Base-by-base conservation (phyloP, 2,113 vertebrate species). In the Phoxinus phoxinus region DNA sequence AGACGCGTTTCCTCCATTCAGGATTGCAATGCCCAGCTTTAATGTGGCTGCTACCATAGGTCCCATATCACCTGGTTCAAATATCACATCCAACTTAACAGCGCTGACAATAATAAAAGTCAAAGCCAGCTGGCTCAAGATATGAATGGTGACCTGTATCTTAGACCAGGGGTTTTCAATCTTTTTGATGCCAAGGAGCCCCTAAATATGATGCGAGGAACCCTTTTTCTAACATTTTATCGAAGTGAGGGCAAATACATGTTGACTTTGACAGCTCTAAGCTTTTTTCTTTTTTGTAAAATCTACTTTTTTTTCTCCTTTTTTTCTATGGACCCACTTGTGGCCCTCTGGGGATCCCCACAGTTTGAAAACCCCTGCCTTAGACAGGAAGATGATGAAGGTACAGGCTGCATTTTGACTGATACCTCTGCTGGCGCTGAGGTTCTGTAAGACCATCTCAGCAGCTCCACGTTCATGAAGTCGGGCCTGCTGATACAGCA, bases 391-490 rank as follows among this genome's bases (percentile, higher is more conserved):
- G 19, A 23, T 23, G 17, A 69, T 69, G 65, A 35, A 35, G 13
- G 65, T 5, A 15, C 71, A 3, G 30, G 17, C 13, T 53, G 73
- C 9, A 35, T 84, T 56, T 10, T 15, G 17, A 73, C n/a, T 83
- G 58, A 74, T 91, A 97, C 98, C 98, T 96, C 96, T 97, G 93
- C 96, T 97, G 87, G 96, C 95, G 23, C 97, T 97, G 91, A 99
- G 95, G 1, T 95, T 97, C 91, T 98, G 97, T 4, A 99, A 92
- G 27, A 99, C 96, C 98, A 99, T 98, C 90, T 99, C 96, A 0
- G 98, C 96, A 56, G 97, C 97, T 11, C 97, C 97, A 0, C 96
- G 96, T 63, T 95, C 93, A 37, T 98, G 97, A 30, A 99, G 90
- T 90, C 97, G 94, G 89, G 97, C 96, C 94, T 99, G 98, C 79